Evolutionary conservation across 2,113 vertebrate genomes (phyloP).

Genomic region (Cyanoderma ruficeps): DNA sequence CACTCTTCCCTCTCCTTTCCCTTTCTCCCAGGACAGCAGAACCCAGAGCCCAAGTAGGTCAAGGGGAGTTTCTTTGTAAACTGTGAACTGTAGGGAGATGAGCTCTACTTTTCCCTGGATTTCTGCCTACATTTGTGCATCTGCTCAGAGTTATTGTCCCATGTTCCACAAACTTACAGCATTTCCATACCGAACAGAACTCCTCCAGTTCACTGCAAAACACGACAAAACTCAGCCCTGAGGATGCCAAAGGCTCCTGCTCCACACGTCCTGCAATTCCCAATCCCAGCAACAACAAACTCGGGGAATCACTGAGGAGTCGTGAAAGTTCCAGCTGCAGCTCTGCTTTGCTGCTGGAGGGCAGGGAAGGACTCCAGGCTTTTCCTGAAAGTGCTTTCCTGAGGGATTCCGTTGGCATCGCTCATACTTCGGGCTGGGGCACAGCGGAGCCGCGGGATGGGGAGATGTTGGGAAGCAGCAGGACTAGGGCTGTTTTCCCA

Average conservation of each 20-base stretch:
- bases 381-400: background rate
- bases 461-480: background rate
- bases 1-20: background rate
- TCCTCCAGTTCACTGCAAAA: background rate
- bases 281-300: background rate
- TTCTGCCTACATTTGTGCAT: background rate
- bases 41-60: accelerated
- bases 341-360: background rate
- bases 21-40: background rate
- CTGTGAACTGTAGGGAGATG: background rate
- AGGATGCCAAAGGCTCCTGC: background rate
- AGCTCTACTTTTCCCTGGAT: background rate
- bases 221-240: background rate
- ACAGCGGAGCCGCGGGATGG: accelerated
- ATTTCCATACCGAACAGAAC: background rate
- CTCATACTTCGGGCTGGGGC: accelerated
- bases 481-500: accelerated
- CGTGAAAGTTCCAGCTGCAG: background rate
- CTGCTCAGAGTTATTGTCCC: background rate
- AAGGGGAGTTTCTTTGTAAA: background rate
- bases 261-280: background rate
- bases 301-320: background rate
- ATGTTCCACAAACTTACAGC: background rate
- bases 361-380: background rate
- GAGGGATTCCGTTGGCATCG: background rate